These are phyloP conservation scores for Rousettus leschenaultii DNA, from an alignment of 2,113 vertebrate genomes.

Conservation along the genomic window DNA sequence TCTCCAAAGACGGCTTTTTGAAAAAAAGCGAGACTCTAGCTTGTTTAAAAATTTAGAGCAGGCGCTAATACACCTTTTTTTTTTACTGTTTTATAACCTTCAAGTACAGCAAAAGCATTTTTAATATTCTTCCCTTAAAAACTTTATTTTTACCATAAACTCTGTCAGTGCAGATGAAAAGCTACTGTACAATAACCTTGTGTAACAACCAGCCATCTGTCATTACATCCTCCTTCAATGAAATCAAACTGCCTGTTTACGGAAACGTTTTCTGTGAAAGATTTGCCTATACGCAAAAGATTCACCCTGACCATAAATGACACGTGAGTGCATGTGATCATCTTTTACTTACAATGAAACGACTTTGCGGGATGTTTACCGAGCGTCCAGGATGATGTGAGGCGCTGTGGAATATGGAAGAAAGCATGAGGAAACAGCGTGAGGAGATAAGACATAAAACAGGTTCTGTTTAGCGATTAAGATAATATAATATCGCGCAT, in stretches of 20 bases:
- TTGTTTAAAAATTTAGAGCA: not conserved
- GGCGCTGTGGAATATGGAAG: not conserved
- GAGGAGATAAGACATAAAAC: not conserved
- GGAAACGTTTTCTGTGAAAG: not conserved
- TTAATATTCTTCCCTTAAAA: not conserved
- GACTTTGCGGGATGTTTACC: not conserved
- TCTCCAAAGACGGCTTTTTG: not conserved
- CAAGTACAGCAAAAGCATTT: not conserved
- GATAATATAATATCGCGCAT: not conserved
- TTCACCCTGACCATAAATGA: not conserved
- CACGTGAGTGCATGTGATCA: not conserved
- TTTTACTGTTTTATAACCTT: not conserved
- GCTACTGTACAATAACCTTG: not conserved
- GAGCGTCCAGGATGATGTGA: not conserved
- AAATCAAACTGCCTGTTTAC: not conserved
- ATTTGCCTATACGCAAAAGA: not conserved
- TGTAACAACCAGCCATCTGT: not conserved
- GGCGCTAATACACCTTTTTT: not conserved
- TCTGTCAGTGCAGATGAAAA: not conserved
- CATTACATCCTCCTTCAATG: not conserved
- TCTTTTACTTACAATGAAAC: slow-evolving; percentile 26
- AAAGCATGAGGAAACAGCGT: not conserved
- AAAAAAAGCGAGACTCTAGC: not conserved
- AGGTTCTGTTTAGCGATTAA: not conserved
- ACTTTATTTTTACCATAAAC: not conserved